Percentiles rank a stretch among this genome's conserved stretches.
Conservation (phyloP, 2,888 invertebrate genomes). For the Epirrhoe alternata region DNA sequence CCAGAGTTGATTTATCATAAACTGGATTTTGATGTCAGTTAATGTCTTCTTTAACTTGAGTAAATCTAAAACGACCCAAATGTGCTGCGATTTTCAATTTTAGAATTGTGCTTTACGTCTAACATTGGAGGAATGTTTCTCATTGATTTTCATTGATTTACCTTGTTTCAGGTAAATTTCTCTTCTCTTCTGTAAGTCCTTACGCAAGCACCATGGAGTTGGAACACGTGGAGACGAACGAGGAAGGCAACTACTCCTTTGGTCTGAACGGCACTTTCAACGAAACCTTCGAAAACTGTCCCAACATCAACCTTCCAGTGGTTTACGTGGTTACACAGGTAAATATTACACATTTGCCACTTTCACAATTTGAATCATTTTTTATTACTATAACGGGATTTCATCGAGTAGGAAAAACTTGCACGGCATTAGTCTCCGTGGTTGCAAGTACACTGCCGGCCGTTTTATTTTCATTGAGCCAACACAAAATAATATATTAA, state of each 20-base stretch:
- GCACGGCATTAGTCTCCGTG: no score
- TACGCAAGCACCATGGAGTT: slow-evolving; percentile 61
- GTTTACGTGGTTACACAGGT: slow-evolving; percentile 79
- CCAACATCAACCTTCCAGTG: slow-evolving; percentile 81
- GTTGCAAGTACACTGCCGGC: no score
- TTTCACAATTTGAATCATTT: neutral
- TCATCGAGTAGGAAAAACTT: no score
- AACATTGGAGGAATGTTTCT: no score
- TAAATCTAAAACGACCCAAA: no score
- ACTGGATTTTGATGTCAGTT: neutral
- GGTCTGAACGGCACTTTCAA: slow-evolving; percentile 66
- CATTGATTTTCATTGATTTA: neutral
- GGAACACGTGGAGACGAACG: slow-evolving; percentile 73
- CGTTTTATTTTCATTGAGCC: no score
- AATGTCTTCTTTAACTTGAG: neutral
- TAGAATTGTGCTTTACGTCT: neutral
- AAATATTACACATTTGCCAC: neutral
- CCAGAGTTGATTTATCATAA: no score
- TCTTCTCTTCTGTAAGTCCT: neutral
- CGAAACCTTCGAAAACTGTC: slow-evolving; percentile 77
- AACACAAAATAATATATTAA: no score
- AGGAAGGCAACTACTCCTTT: slow-evolving; percentile 62
- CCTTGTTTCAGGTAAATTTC: slow-evolving; percentile 24
- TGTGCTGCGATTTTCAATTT: neutral
- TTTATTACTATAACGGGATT: neutral